These are phyloP conservation scores for Hybognathus amarus DNA, from an alignment of 2,797 vertebrate species.

Conservation along the genomic window DNA sequence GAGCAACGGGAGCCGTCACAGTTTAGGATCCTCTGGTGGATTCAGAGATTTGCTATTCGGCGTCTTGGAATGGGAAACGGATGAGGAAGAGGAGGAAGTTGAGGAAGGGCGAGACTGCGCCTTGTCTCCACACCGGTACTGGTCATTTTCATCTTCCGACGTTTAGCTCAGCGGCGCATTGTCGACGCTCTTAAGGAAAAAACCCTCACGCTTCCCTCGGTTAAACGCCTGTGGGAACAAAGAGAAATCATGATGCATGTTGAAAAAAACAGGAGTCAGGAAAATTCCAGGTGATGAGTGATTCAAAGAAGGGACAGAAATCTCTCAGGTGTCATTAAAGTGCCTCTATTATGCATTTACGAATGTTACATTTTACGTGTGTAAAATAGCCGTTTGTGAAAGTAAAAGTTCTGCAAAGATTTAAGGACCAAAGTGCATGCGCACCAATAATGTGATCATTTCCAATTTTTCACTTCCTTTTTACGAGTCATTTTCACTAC, in stretches of 20 bases:
- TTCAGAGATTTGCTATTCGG: slow-evolving; percentile 70
- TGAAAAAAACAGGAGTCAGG: not conserved
- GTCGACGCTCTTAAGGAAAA: slow-evolving; percentile 93
- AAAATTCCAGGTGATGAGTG: not conserved
- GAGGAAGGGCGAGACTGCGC: slow-evolving; percentile 85
- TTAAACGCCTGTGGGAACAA: slow-evolving; percentile 84
- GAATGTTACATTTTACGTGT: too few relatives aligned
- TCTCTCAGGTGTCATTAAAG: too few relatives aligned
- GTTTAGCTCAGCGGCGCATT: slow-evolving; percentile 91
- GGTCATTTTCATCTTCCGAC: slow-evolving; percentile 90
- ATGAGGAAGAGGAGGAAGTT: slow-evolving; percentile 82
- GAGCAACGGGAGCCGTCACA: slow-evolving; percentile 43
- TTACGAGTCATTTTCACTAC: too few relatives aligned
- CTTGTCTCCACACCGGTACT: slow-evolving; percentile 85
- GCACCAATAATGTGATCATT: too few relatives aligned
- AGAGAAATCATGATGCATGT: not conserved
- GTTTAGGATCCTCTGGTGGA: slow-evolving; percentile 69
- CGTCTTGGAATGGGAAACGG: slow-evolving; percentile 68
- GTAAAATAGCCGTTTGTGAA: too few relatives aligned
- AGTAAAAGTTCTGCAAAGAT: too few relatives aligned
- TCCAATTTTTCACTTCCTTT: too few relatives aligned
- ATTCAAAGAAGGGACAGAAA: too few relatives aligned
- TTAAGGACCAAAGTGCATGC: too few relatives aligned
- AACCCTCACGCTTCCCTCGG: slow-evolving; percentile 89
- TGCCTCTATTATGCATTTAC: too few relatives aligned